Evolutionary conservation across 2,113 vertebrate genomes (phyloP), one percentile per base, ranked within the genome.

Genomic region (Semicossyphus pulcher): DNA sequence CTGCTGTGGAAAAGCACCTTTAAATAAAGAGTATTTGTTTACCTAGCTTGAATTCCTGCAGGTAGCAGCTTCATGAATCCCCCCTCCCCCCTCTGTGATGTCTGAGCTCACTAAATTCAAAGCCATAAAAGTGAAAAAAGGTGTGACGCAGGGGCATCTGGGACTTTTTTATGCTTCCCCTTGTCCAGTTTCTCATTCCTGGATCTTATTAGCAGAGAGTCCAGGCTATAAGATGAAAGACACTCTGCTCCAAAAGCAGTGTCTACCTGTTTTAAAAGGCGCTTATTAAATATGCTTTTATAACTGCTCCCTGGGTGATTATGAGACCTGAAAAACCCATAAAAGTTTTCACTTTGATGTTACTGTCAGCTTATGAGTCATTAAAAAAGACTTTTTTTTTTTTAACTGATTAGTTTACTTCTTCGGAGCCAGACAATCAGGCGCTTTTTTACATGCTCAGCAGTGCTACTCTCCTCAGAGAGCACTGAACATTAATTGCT

Each of bases 231-330:
- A 81, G 76, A 85, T 86, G 72, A 89, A 83, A 86, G 74, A 34
- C 42, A 56, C 75, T 34, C 25, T 18, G 32, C 60, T 60, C 37
- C 32, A 60, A 44, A 60, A 74, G 67, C 59, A 48, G n/a, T 23
- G 63, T 54, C 58, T 73, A 57, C 54, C 62, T 67, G 76, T 70
- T 85, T 81, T 82, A 78, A 86, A 68, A 71, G 48, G 52, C 28
- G 18, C 86, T 77, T 85, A 83, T 85, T 86, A 84, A 84, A 80
- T 78, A 69, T 86, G 73, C 72, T 79, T 87, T 87, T 67, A 80
- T 80, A 83, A 76, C 74, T 44, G 69, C 64, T 81, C 57, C 56
- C 63, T 42, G 71, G 48, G 80, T 78, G 57, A 82, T 81, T 79
- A 88, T 77, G 76, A 68, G 51, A 60, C 32, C 10, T 28, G 45